These are phyloP conservation scores for Bombus balteatus DNA, from an alignment of 1,140 invertebrate species.

Conservation along the genomic window DNA sequence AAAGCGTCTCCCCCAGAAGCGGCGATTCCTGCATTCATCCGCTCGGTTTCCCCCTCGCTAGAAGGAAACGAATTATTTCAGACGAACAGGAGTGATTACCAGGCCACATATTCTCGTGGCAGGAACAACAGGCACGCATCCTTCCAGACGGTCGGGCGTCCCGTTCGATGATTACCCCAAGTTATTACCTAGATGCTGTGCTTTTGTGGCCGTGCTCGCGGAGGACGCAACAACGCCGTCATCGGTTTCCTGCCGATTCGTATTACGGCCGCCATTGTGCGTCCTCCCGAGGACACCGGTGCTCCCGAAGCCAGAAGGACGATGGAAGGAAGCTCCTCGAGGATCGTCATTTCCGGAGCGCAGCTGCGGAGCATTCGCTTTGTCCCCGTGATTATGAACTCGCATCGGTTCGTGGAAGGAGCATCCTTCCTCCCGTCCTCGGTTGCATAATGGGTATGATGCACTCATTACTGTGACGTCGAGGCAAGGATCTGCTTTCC, in stretches of 20 bases:
- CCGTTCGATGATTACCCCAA: slow-evolving; percentile 77
- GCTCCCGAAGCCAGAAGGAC: slow-evolving; percentile 7
- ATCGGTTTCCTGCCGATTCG: slow-evolving; percentile 61
- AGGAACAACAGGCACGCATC: slow-evolving; percentile 32
- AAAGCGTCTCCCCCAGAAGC: not conserved
- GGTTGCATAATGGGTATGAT: slow-evolving; percentile 58
- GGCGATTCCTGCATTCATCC: not conserved
- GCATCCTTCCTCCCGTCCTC: slow-evolving; percentile 24
- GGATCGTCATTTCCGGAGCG: slow-evolving; percentile 66
- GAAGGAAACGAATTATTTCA: slow-evolving; percentile 49
- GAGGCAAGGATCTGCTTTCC: slow-evolving; percentile 32
- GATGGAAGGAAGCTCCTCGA: slow-evolving; percentile 54
- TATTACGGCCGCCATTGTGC: slow-evolving; percentile 51
- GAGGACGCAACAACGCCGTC: slow-evolving; percentile 56
- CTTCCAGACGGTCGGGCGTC: slow-evolving; percentile 42
- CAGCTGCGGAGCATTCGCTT: slow-evolving; percentile 48
- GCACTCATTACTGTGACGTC: slow-evolving; percentile 48
- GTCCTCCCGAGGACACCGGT: slow-evolving; percentile 34
- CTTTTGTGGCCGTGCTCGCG: slow-evolving; percentile 69
- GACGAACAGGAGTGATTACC: slow-evolving; percentile 36
- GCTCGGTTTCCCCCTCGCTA: not conserved
- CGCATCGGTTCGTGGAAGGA: slow-evolving; percentile 60
- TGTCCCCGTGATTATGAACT: slow-evolving; percentile 64
- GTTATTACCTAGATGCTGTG: slow-evolving; percentile 76
- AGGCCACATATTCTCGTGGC: not conserved